Evolutionary conservation across 2,797 vertebrate species (phyloP).

Genomic region (Cheirogaleus major): DNA sequence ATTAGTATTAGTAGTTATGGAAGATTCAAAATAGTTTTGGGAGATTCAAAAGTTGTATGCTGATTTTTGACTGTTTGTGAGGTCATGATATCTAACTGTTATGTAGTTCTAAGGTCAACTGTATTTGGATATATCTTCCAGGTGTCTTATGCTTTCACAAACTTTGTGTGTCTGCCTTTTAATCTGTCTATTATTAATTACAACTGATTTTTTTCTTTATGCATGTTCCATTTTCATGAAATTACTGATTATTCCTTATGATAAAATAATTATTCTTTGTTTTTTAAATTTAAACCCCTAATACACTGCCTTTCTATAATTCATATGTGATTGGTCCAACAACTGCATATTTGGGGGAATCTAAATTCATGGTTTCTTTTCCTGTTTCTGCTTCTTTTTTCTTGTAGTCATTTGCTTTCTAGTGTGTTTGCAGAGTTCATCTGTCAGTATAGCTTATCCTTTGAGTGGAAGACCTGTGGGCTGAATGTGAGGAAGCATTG

Average conservation of each 20-base stretch:
- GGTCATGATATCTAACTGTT: neutral
- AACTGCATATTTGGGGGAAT: neutral
- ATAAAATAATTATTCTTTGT: neutral
- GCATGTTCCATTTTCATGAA: neutral
- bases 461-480: neutral
- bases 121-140: neutral
- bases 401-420: neutral
- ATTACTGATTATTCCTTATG: neutral
- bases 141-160: neutral
- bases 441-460: neutral
- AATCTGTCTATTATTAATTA: neutral
- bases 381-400: neutral
- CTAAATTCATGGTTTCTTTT: neutral
- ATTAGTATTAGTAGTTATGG: neutral
- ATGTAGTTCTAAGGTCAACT: neutral
- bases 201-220: neutral
- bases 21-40: neutral
- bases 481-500: neutral
- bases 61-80: neutral
- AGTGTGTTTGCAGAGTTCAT: neutral
- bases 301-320: neutral
- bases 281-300: neutral
- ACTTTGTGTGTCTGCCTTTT: neutral
- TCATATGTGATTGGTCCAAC: neutral
- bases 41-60: neutral